Evolutionary conservation across 1,140 invertebrate genomes (phyloP), one percentile per base, ranked within the genome.

Genomic region (Glomeris maerens): DNA sequence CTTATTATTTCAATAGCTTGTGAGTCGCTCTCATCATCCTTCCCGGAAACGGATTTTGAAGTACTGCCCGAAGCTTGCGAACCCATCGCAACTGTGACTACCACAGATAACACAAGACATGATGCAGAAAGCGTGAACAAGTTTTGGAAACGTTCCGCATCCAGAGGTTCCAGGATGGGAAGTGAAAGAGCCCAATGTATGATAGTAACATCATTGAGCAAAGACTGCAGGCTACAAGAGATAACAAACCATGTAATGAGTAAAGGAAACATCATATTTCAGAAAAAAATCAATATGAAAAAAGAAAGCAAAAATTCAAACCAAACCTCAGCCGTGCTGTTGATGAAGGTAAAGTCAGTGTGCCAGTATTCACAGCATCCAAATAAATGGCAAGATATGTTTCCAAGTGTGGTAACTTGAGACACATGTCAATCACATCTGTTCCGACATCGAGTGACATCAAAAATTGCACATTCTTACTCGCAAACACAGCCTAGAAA

Each of bases 121-220:
- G 85, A 83, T 71, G 78, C 81, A 56, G 74, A 83, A 10, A 83
- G 62, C n/a, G 73, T 66, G 0, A 78, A 83, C 25, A 94, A 70
- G 61, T 86, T 84, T 38, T 81, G 76, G 45, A 94, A 74, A 60
- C 87, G 79, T 2, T 75, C 76, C 0, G 80, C 73, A 3, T 81
- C 89, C 41, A 94, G 70, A 0, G 89, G 89, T 66, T 94, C 89
- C 23, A 92, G 64, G 48, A 90, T 78, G 1, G 87, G 89, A 48
- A 94, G 65, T 14, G 82, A 83, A 50, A 92, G 72, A 1, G 86
- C 84, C 55, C 80, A 78, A 60, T 79, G 81, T 29, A 88, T 78
- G 41, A 91, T 78, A 40, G 78, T 80, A 38, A 92, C 78, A 61
- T 94, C 90, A 54, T 81, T 80, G 22, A 87, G 74, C 27, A 89